Base-by-base conservation (phyloP, 2,888 invertebrate species). In the Pyralis farinalis region DNA sequence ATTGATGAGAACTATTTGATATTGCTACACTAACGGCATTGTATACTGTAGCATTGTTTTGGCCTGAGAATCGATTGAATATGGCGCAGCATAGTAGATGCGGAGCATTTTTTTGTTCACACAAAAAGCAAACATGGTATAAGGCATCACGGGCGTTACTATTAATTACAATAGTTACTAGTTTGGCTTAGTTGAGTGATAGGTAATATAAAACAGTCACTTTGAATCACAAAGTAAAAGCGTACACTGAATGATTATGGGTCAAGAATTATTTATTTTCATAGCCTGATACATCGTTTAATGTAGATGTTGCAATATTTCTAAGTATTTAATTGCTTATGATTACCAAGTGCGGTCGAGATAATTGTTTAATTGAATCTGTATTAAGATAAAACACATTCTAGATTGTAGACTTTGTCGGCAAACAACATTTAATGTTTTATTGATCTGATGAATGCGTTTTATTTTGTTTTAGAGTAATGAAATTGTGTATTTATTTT, bases 61-160 rank as follows among this genome's bases (percentile, higher is more conserved):
- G 22, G 10, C 36, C 22, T 34, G 6, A 12, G 5, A 8, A 12
- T 39, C 2, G 12, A 1, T 11, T 10, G 9, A 1, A 38, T 39
- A 39, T 33, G 27, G 22, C 20, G 16, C 16, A 8, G 25, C 32
- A 28, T 28, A 11, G 33, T 39, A 34, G 27, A 28, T 11, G 38
- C 30, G 22, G 36, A 12, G 10, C 16, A 25, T 16, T 25, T 31
- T 46, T 48, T 46, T 46, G 40, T 37, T 40, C 32, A 21, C 9
- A 39, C 34, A 47, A 50, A 50, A 50, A 50, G 32, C 40, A 44
- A 41, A 45, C 44, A 42, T 49, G 38, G 34, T 44, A 40, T 34
- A 39, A 36, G 34, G 33, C 38, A 30, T 40, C 27, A 35, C 21
- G n/a, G 34, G 27, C 34, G 29, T 38, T 25, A 11, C 37, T 31